These are phyloP conservation scores for Tolypeutes matacus DNA, from an alignment of 2,797 vertebrate species.

Conservation along the genomic window DNA sequence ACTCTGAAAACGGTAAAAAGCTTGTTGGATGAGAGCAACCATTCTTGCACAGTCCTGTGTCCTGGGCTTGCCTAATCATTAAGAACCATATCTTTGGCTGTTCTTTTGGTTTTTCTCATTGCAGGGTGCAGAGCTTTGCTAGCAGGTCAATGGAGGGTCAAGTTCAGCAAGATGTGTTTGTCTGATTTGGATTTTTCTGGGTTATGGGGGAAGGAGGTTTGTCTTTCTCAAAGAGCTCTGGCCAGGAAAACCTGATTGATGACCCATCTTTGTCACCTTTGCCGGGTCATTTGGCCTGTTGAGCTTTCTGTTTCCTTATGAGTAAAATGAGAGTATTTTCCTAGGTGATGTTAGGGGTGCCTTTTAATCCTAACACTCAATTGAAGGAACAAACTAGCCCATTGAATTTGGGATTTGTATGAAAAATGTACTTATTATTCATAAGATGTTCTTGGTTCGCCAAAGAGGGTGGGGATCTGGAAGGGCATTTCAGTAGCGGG, in stretches of 20 bases:
- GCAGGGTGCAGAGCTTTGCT: not conserved
- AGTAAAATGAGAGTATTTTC: not conserved
- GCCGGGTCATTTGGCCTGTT: not conserved
- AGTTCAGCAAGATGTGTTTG: not conserved
- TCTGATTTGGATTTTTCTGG: not conserved
- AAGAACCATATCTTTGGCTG: not conserved
- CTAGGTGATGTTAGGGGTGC: not conserved
- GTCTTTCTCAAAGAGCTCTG: not conserved
- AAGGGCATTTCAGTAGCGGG: not conserved
- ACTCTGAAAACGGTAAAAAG: not conserved
- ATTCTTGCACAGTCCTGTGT: not conserved
- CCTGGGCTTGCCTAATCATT: not conserved
- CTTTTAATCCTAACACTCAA: not conserved
- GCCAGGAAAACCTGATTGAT: not conserved
- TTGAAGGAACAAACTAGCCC: not conserved
- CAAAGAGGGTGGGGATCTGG: not conserved
- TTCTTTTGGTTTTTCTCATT: not conserved
- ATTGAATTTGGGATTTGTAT: not conserved
- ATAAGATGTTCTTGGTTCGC: conserved; percentile 12
- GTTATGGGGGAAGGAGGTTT: not conserved
- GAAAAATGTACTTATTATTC: not conserved
- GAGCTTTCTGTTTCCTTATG: not conserved
- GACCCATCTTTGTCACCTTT: not conserved
- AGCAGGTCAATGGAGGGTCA: not conserved
- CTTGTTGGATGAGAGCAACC: not conserved